A percentile compares a stretch with the other conserved stretches of the same genome.
Conservation (phyloP, 2,113 vertebrate species). For the human (Homo sapiens) region DNA sequence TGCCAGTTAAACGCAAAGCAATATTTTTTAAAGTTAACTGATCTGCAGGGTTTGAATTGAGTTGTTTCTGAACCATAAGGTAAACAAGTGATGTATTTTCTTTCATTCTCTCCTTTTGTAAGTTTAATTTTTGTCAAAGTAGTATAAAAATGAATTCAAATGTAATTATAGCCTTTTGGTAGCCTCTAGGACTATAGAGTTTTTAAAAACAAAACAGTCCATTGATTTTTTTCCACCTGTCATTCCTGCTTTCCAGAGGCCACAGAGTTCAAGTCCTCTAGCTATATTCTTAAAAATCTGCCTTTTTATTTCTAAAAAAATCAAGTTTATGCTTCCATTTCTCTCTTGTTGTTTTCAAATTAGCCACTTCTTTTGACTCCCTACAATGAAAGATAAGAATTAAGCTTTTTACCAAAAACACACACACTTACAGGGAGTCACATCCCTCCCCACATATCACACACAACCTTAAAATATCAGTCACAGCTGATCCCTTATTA, state of each 20-base stretch:
- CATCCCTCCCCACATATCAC: neutral
- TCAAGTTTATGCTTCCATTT: neutral
- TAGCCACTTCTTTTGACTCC: neutral
- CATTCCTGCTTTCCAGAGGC: neutral
- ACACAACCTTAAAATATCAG: neutral
- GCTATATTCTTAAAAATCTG: neutral
- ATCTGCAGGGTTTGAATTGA: neutral
- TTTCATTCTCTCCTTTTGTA: neutral
- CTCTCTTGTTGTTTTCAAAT: neutral
- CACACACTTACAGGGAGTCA: neutral
- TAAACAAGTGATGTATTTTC: neutral
- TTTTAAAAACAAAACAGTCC: neutral
- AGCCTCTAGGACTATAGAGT: accelerated
- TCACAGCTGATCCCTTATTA: neutral
- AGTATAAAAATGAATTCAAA: neutral
- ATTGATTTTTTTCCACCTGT: neutral
- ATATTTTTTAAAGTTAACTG: neutral
- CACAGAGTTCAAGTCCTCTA: neutral
- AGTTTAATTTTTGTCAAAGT: neutral
- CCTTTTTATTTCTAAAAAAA: neutral
- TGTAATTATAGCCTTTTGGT: neutral
- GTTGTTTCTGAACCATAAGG: neutral
- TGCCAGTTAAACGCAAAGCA: neutral
- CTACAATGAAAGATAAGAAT: neutral
- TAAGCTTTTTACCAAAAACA: neutral